Evolutionary conservation across 2,888 invertebrate species (phyloP), one percentile per base, ranked within the genome.

Genomic region (Netelia virgata): DNA sequence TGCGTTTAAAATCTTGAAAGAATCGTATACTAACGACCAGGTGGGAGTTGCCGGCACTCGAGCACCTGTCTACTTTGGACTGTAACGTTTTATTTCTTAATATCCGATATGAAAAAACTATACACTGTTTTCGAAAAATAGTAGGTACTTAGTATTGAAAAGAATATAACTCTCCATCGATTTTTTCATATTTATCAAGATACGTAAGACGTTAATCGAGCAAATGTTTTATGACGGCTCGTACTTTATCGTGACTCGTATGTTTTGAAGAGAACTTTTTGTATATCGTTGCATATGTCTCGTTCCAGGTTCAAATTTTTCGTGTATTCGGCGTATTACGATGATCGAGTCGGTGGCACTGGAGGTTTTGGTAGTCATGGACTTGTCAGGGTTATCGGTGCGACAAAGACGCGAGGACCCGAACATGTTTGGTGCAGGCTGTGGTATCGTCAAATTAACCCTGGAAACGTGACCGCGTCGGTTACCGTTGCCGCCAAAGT

Each of bases 271-370:
- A 68, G n/a, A 68, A 36, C 36, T 36, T 36, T 36, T 36, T 36
- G 36, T 36, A 64, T 50, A 18, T 47, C 53, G 16, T 50, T 28
- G 28, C 3, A 3, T 28, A 28, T 28, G n/a, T 28, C 94, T 28
- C 36, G 28, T 66, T 82, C 64, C 94, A 97, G 97, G 93, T 97
- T 96, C 93, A 97, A 97, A 93, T 98, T 98, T 94, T 98, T 96
- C 94, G 98, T 98, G 73, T 98, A 97, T 92, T 98, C 98, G 10
- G 98, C 98, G 70, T 98, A 97, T 92, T 97, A 96, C 92, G 98
- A 98, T 94, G 95, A 96, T 70, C 95, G 97, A 87, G 86, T 91
- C 2, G 90, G 89, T 10, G 88, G 92, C 28, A 85, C 85, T 53
- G 84, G 81, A 9, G 69, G 77, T 5, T 50, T 59, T 6, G 76